Evolutionary conservation across 2,113 vertebrate genomes (phyloP).

Genomic region (Gavialis gangeticus): DNA sequence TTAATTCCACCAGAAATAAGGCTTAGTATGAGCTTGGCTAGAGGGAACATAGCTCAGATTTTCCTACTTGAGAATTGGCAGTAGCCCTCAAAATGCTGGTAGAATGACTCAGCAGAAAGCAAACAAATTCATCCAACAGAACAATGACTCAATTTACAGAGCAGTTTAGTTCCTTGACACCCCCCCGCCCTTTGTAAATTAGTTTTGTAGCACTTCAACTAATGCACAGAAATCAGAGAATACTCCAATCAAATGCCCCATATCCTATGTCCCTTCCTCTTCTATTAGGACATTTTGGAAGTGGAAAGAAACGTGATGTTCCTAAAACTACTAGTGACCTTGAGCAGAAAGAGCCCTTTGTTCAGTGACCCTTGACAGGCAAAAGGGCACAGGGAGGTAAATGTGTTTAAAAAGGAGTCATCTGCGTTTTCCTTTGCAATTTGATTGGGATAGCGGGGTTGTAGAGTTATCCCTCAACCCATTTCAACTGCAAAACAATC

Average conservation of each 20-base stretch:
- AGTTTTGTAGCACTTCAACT: background rate
- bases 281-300: background rate
- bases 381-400: background rate
- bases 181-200: background rate
- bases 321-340: background rate
- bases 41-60: accelerated
- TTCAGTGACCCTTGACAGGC: accelerated
- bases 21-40: background rate
- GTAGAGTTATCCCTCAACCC: background rate
- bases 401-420: background rate
- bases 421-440: background rate
- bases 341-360: background rate
- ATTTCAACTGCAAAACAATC: background rate
- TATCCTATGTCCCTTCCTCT: background rate
- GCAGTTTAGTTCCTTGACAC: background rate
- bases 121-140: background rate
- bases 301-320: background rate
- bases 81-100: background rate
- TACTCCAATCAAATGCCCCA: too few species aligned
- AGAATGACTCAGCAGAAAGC: background rate
- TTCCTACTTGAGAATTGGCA: background rate
- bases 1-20: background rate
- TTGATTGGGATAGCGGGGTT: background rate
- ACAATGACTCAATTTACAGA: background rate
- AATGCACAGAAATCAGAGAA: background rate